Evolutionary conservation across 2,113 vertebrate species (phyloP), one percentile per base, ranked within the genome.

Genomic region (Upupa epops): DNA sequence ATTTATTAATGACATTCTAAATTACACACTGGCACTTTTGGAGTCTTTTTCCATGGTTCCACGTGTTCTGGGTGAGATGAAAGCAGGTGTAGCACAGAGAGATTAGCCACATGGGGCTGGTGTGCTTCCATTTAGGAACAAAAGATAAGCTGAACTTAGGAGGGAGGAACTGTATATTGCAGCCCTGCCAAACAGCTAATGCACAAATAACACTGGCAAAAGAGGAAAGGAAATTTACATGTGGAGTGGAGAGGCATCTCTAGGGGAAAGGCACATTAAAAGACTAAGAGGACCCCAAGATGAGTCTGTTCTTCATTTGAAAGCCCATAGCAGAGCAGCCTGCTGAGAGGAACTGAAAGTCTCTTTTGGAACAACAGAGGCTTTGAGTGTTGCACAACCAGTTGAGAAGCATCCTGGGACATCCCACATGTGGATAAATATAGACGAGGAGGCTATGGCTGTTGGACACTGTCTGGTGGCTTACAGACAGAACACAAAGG

Each of bases 331-430:
- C 3, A 0, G 6, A 80, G 34, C 63, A 79, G 74, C 32, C 32
- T 83, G 71, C 45, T 80, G 65, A 94, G 84, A 78, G 90, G 92
- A 96, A 95, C 64, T 73, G 88, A 95, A 90, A 94, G 36, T 25
- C 72, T 90, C 32, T 95, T 95, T 91, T 69, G 74, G 71, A 95
- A 85, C 72, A 83, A 65, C 1, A 0, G n/a, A 16, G 51, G 19
- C 68, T 95, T 88, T 88, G 34, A 52, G 40, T 9, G 8, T 96
- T 95, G 84, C 90, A 77, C 58, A 95, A 95, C 12, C 28, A 54
- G n/a, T 73, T 65, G 59, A 90, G 74, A 87, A 90, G 19, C 6
- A 3, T 79, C 68, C 77, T 85, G 51, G 74, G 66, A 82, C 63
- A 63, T 66, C 80, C 11, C 88, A 73, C 15, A 25, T 84, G 63